Evolutionary conservation across 2,888 invertebrate species (phyloP), one percentile per base, ranked within the genome.

Genomic region (Macaria notata): DNA sequence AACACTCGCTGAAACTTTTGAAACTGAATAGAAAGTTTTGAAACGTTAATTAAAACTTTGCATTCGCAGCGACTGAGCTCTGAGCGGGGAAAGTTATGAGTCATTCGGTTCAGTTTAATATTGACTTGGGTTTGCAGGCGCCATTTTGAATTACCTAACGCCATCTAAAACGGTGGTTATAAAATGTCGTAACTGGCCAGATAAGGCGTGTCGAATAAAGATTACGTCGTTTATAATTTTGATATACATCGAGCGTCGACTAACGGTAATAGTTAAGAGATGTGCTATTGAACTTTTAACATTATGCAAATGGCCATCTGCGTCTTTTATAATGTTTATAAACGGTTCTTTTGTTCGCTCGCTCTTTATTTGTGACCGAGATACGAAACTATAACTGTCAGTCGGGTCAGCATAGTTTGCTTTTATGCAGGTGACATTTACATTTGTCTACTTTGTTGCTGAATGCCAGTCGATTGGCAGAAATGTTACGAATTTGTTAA

Each of bases 41-140:
- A 81, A 83, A 75, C 73, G 74, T 79, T 84, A 84, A 84, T 85
- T 84, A 81, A 81, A 86, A 83, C 79, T 81, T 84, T 69, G 72
- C 71, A 78, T 78, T 80, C 69, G 73, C 69, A 72, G 70, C 68
- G 75, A 75, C 72, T 73, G 73, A 66, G 68, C 66, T 75, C 72
- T 73, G 73, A 66, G 68, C 66, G 69, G 76, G 68, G 77, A 76
- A 70, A 70, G 70, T 66, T 66, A 70, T 69, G 72, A 76, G 64
- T 71, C 76, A 72, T 73, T 73, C 72, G 64, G 65, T 72, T 72
- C 66, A 68, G 66, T 72, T 73, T 73, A 66, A 72, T 79, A 77
- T 79, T 75, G 75, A 73, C 70, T 75, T 72, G 72, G 70, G 70
- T 62, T 66, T 67, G 56, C 63, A 66, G 61, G 56, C 58, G 60